These are phyloP conservation scores for Plagodis dolabraria DNA, from an alignment of 2,888 invertebrate species.

Conservation along the genomic window DNA sequence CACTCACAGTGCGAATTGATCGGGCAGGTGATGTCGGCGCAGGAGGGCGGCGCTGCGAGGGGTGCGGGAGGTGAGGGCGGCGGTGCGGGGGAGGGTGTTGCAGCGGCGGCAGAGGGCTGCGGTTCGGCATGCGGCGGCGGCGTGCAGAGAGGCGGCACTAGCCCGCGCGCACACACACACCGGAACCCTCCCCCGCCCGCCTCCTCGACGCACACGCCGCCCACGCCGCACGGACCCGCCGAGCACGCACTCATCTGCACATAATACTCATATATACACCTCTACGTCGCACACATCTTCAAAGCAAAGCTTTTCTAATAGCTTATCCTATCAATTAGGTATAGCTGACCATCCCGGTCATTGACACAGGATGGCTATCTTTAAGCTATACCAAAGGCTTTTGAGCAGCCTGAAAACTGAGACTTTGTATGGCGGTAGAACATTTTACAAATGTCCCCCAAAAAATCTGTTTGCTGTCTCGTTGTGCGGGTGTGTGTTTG, in stretches of 20 bases:
- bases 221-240: constrained; percentile 90
- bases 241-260: constrained; percentile 86
- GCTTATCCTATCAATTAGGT: no score
- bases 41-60: constrained; percentile 66
- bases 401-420: no score
- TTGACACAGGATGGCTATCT: no score
- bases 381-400: no score
- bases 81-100: constrained; percentile 31
- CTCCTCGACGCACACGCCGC: constrained; percentile 89
- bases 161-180: constrained; percentile 90
- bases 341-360: no score
- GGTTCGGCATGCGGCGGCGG: constrained; percentile 65
- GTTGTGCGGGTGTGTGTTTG: no score
- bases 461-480: no score
- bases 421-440: no score
- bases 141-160: constrained; percentile 69
- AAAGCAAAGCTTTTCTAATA: neutral
- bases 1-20: constrained; percentile 87
- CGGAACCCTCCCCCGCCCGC: constrained; percentile 71
- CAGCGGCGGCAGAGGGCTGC: constrained; percentile 61
- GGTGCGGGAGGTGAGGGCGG: no score
- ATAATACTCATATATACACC: neutral
- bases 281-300: neutral
- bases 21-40: constrained; percentile 85
- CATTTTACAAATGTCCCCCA: no score